phyloP scores from a whole-genome alignment of 2,113 vertebrate genomes.

The Coptodon bakossiorum region DNA sequence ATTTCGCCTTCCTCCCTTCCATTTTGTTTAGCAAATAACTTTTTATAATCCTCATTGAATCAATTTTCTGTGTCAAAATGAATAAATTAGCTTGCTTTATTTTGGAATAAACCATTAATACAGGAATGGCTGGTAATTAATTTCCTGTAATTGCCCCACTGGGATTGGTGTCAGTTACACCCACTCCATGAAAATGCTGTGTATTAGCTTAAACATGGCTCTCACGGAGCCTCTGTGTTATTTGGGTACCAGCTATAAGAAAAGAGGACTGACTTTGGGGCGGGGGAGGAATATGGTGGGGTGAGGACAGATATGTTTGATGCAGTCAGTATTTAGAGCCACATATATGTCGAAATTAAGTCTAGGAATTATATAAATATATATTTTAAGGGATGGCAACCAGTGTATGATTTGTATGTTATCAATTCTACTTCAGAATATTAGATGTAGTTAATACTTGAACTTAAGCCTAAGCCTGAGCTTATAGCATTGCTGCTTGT shows the following conservation, averaged over 20 bases:
- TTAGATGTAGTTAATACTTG: constrained; percentile 54
- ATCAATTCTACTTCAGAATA: constrained; percentile 45
- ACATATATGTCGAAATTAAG: constrained; percentile 9
- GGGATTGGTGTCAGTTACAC: constrained; percentile 71
- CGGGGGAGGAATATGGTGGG: not conserved
- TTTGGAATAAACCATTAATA: constrained; percentile 72
- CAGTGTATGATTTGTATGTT: constrained; percentile 31
- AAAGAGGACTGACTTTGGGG: not conserved
- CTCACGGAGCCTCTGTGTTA: constrained; percentile 37
- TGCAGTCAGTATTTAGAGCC: not conserved
- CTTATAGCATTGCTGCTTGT: constrained; percentile 50
- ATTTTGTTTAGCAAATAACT: constrained; percentile 72
- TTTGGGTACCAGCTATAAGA: constrained; percentile 18
- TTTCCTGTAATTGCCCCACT: constrained; percentile 72
- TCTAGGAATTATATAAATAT: not conserved
- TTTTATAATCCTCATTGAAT: constrained; percentile 70
- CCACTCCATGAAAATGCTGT: constrained; percentile 62
- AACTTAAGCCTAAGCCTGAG: constrained; percentile 63
- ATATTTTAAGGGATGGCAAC: constrained; percentile 6
- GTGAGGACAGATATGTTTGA: not conserved
- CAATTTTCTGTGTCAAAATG: constrained; percentile 66
- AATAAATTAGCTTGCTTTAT: constrained; percentile 73
- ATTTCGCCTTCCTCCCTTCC: constrained; percentile 44
- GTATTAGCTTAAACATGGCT: constrained; percentile 61
- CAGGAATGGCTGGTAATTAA: constrained; percentile 71